phyloP scores from a whole-genome alignment of 1,140 invertebrate species.

The Ridgeia piscesae region DNA sequence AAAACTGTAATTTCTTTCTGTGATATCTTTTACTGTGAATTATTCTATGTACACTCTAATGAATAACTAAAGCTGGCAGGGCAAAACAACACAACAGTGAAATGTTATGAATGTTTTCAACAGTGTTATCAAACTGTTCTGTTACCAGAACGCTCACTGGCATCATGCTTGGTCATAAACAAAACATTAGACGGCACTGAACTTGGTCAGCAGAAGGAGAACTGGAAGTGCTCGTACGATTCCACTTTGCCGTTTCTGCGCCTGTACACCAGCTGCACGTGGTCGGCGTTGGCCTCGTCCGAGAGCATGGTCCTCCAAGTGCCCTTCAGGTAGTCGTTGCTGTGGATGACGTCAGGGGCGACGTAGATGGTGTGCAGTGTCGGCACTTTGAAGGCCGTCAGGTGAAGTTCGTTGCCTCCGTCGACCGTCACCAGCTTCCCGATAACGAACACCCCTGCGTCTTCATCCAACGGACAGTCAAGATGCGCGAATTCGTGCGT shows the following conservation, averaged over 20 bases:
- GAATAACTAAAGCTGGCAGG: too few species aligned
- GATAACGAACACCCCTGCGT: conserved; percentile 31
- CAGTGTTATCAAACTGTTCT: too few species aligned
- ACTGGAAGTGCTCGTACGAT: background rate
- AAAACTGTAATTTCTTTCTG: too few species aligned
- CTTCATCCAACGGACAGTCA: conserved; percentile 33
- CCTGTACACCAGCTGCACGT: conserved; percentile 29
- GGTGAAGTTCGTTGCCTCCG: conserved; percentile 28
- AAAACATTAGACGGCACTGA: background rate
- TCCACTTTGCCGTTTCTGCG: background rate
- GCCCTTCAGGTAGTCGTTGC: conserved; percentile 31
- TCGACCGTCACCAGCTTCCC: conserved; percentile 22
- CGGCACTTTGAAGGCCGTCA: conserved; percentile 28
- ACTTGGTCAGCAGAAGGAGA: background rate
- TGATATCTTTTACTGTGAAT: too few species aligned
- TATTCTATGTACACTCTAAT: too few species aligned
- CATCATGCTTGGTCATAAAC: too few species aligned
- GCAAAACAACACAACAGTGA: too few species aligned
- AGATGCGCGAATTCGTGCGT: conserved; percentile 33
- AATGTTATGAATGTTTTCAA: too few species aligned
- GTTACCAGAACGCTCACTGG: too few species aligned
- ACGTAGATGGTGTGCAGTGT: conserved; percentile 30
- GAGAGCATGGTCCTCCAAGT: conserved; percentile 34
- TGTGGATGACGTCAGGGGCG: conserved; percentile 29
- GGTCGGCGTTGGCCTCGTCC: conserved; percentile 31